Evolutionary conservation across 2,888 invertebrate species (phyloP), one percentile per base, ranked within the genome.

Genomic region (Notodonta dromedarius): DNA sequence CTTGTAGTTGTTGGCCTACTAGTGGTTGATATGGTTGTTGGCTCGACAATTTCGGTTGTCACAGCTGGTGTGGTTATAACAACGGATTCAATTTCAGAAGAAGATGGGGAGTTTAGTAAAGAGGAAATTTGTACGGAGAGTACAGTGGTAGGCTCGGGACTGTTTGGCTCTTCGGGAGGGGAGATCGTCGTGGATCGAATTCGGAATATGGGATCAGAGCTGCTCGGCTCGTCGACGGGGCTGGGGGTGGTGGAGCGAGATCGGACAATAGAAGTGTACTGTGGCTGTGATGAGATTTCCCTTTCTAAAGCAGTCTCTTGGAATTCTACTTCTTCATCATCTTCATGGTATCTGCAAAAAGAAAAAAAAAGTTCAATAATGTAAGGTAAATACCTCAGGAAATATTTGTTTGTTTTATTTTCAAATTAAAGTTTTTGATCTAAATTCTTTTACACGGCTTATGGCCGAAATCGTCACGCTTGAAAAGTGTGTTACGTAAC

Each of bases 101-200:
- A 74, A 64, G 69, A 86, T 5, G 88, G 85, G 11, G 87, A 85
- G 73, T 93, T 92, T 8, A 93, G 78, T 44, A 93, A 75, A 39
- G 93, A 92, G 11, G 93, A 90, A 79, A 93, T 90, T 85, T 92
- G 93, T 50, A 91, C 90, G 44, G 92, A 85, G 4, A 93, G 82
- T 69, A 92, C 80, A 1, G 93, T 92, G 42, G 93, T 93, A 1
- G 92, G 93, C 66, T 90, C 90, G n/a, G 83, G 81, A 58, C 67
- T 79, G 60, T 73, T 80, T 1, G 81, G 74, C 63, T 79, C 81
- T 58, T 84, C 83, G 32, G 69, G 66, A 59, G 77, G 76, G 51
- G 87, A 63, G 14, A 81, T 67, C 11, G 91, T 88, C 12, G 91
- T 88, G 24, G 87, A 82, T 52, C 87, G 84, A 57, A 83, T 71